Base-by-base conservation (phyloP, 2,888 invertebrate genomes). In the Heliconius sara region DNA sequence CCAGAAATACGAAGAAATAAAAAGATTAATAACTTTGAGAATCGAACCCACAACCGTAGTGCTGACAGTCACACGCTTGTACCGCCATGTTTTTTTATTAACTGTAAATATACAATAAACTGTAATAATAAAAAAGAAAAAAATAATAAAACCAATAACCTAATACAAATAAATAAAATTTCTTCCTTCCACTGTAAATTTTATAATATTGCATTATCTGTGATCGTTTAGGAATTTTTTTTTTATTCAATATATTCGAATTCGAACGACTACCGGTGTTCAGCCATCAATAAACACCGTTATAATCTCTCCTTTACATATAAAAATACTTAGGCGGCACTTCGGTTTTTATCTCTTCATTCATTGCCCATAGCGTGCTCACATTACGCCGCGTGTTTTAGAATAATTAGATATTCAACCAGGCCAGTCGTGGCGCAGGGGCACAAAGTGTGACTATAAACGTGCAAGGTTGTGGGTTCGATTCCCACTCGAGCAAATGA, bases 231-330 rank as follows among this genome's bases (percentile, higher is more conserved):
- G 74, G 77, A 80, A 80, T 6, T 80, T 79, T 82, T 79, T 19
- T 52, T 52, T 3, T 7, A 83, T 82, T 79, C 76, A 79, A 80
- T 76, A 70, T 80, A 68, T 77, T 75, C 63, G 76, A 63, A 77
- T 81, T 85, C 88, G 87, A 88, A 88, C 85, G 81, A 90, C 91
- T 91, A 90, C 91, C 88, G 89, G 91, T 89, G 86, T 90, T 89
- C 83, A 80, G 82, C 81, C 84, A 83, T 85, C 83, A 83, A 84
- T 85, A 84, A 84, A 82, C 78, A 83, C 89, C 86, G 89, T 89
- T 90, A 89, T 88, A 89, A 91, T 89, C 88, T 86, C 85, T 85
- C 84, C 84, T 87, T 87, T 87, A 87, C 87, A 86, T 86, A 86
- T 86, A 86, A 89, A 89, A 89, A 88, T 87, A 87, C 87, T 88